A percentile compares a stretch with the other conserved stretches of the same genome.
These are phyloP conservation scores for Hyles lineata DNA, from an alignment of 2,888 invertebrate genomes.

Conservation along the genomic window DNA sequence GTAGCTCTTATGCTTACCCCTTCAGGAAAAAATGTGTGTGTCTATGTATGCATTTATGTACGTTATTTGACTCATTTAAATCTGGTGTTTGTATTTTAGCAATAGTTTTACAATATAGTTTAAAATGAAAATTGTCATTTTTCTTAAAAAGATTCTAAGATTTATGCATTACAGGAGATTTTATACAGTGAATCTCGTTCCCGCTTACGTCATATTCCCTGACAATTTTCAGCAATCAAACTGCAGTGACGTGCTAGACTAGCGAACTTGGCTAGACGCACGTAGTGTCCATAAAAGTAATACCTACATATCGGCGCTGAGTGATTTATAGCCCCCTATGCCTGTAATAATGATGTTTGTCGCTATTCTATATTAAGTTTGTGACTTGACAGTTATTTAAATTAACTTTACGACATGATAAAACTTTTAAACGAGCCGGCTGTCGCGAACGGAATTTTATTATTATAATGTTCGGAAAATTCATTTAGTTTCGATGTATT, in stretches of 20 bases:
- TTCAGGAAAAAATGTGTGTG: no score
- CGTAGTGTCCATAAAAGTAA: constrained; percentile 66
- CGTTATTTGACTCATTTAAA: neutral
- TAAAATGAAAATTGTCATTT: neutral
- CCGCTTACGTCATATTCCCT: constrained; percentile 28
- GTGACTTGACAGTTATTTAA: constrained; percentile 37
- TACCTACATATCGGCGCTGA: constrained; percentile 56
- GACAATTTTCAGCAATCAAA: constrained; percentile 26
- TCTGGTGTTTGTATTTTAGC: neutral
- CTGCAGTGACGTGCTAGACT: constrained; percentile 14
- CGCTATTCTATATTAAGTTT: constrained; percentile 46
- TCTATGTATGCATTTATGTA: no score
- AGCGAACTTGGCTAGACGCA: constrained; percentile 44
- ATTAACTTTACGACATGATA: constrained; percentile 15
- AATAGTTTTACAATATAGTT: no score
- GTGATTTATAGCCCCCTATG: constrained; percentile 74
- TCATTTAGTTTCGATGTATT: neutral
- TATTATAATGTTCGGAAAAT: constrained; percentile 19
- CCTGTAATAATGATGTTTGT: constrained; percentile 71
- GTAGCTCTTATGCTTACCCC: no score
- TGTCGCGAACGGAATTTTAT: constrained; percentile 32
- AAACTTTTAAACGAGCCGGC: constrained; percentile 5
- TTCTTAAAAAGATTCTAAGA: neutral
- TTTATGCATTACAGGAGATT: neutral
- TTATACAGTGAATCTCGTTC: no score